Conservation (phyloP, 2,797 vertebrate genomes). For the Poecilia picta region DNA sequence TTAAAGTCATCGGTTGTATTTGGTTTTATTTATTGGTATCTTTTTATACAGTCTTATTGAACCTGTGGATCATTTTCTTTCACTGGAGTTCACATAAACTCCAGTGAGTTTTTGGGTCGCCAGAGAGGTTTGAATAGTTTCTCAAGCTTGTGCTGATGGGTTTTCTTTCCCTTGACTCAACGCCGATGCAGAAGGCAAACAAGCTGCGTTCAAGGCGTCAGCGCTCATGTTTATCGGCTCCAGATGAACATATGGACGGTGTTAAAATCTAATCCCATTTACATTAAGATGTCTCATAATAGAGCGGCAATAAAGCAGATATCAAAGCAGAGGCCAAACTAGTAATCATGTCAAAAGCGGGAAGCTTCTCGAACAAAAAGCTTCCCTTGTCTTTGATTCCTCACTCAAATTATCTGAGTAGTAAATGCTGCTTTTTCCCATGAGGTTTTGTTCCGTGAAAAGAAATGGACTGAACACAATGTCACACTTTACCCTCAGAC, state of each 20-base stretch:
- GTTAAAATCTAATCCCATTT: background rate
- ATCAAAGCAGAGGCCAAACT: slow-evolving; percentile 12
- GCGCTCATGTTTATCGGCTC: background rate
- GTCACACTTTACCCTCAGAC: slow-evolving; percentile 29
- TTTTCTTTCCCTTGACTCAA: background rate
- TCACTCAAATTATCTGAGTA: slow-evolving; percentile 32
- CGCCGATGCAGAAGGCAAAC: background rate
- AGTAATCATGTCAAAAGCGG: slow-evolving; percentile 1
- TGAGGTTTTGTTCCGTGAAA: slow-evolving; percentile 5
- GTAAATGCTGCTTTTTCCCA: slow-evolving; percentile 8
- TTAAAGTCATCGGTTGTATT: too few species aligned
- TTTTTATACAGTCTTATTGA: too few species aligned
- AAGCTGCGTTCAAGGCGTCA: background rate
- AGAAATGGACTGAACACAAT: slow-evolving; percentile 16
- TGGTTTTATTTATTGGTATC: too few species aligned
- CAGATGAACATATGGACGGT: slow-evolving; percentile 18
- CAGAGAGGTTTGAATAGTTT: background rate
- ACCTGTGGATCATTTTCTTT: background rate
- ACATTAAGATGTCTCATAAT: slow-evolving; percentile 10
- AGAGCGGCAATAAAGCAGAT: slow-evolving; percentile 14
- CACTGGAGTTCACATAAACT: background rate
- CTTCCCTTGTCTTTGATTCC: slow-evolving; percentile 3
- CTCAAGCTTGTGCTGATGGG: background rate
- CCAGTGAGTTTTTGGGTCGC: background rate
- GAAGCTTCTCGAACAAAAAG: slow-evolving; percentile 12